Evolutionary conservation across 1,140 invertebrate genomes (phyloP), one percentile per base, ranked within the genome.

Genomic region (Drosophila aff.): DNA sequence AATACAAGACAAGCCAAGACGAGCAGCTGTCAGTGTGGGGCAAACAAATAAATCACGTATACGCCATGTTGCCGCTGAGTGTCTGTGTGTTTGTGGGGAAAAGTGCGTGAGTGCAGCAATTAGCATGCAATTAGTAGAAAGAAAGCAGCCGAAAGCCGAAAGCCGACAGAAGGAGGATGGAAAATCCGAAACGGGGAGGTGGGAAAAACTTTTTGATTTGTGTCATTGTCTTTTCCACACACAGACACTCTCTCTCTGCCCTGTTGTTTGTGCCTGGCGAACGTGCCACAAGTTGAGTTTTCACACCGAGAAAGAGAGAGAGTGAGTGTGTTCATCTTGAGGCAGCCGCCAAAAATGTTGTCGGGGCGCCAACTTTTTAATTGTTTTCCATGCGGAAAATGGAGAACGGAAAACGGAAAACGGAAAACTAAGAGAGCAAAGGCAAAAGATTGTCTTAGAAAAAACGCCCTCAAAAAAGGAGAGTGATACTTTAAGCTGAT

Each of bases 161-260:
- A 46, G 23, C 33, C 40, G 1, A 21, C 36, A 0, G 26, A 8
- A 41, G 55, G 21, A 59, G 28, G 28, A 2, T 33, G 13, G 59
- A 50, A 75, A 47, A 38, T 62, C 43, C 59, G 23, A 43, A 47
- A 62, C 60, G 52, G 66, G 43, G 62, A 49, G 57, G 58, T 60
- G 64, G 61, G 73, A 75, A 80, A 87, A 89, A 89, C 77, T 89
- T 89, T 82, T 79, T 89, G 84, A 84, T 89, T 89, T 89, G 81
- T 90, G 68, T 84, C 81, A 81, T 89, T 84, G 81, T 89, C 72
- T 83, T 67, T 59, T 62, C 65, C 40, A 62, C 40, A 44, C 82
- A 58, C 82, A 58, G 43, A 38, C 52, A 16, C 52, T 38, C 13
- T 21, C 21, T 21, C 3, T 4, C 28, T 11, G 11, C 16, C 26